Conservation (phyloP, 2,113 vertebrate species). For the Bubo blakistoni region DNA sequence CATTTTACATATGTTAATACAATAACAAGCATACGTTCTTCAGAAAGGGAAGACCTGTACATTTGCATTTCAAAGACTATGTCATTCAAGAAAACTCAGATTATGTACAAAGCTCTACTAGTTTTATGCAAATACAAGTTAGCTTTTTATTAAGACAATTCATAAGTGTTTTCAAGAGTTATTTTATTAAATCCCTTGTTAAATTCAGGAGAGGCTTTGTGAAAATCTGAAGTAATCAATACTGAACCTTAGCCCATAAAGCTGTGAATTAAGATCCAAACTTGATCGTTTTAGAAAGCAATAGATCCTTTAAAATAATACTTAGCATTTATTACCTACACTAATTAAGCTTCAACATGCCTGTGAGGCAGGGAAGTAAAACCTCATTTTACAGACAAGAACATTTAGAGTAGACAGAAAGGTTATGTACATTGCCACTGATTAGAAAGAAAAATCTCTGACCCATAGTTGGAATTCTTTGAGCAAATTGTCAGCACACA, state of each 20-base stretch:
- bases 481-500: not conserved
- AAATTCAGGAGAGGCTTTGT: not conserved
- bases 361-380: conserved; percentile 26
- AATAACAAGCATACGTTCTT: conserved; percentile 20
- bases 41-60: not conserved
- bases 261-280: conserved; percentile 8
- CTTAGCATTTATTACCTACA: conserved; percentile 12
- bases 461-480: conserved; percentile 26
- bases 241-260: not conserved
- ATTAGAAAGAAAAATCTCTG: conserved; percentile 41
- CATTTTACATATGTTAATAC: conserved; percentile 19
- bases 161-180: not conserved
- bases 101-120: not conserved
- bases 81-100: not conserved
- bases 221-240: conserved; percentile 3
- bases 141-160: not conserved
- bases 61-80: conserved; percentile 48
- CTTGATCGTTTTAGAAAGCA: not conserved
- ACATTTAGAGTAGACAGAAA: conserved; percentile 38
- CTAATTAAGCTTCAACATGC: conserved; percentile 43
- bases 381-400: conserved; percentile 23
- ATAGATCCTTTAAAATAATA: conserved; percentile 17
- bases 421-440: conserved; percentile 29
- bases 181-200: conserved; percentile 29
- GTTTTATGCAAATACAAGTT: not conserved